Evolutionary conservation across 2,797 vertebrate genomes (phyloP), one percentile per base, ranked within the genome.

Genomic region (Phataginus tricuspis): DNA sequence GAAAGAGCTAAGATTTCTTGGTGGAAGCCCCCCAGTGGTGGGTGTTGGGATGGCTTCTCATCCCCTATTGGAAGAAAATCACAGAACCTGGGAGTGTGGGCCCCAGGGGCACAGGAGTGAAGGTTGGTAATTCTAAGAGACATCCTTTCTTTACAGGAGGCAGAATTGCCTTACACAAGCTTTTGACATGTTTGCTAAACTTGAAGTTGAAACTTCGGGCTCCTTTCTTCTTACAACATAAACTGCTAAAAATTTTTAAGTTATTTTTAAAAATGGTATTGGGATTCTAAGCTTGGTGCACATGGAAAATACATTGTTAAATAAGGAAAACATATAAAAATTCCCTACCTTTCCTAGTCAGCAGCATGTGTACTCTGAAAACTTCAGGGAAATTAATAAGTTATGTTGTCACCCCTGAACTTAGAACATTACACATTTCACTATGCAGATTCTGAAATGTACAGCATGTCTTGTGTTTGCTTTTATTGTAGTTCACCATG

Each of bases 241-340:
- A 45, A 45, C 45, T 45, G 45, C 45, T 45, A 45, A 79, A 49
- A 59, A 31, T 83, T 72, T 49, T 45, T 0, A 39, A 86, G 69
- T 45, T 55, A 72, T 66, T 90, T 77, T 89, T 34, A 19, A 29
- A 74, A 72, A 39, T 39, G 13, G 75, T 61, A 90, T 42, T 64
- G 39, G 23, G 21, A 64, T 57, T 93, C 57, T 78, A 69, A 91
- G 39, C 55, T 85, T 90, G 72, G 53, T 37, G 45, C 34, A 39
- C 37, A 57, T 61, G 29, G 77, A 85, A 96, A 91, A 74, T 27
- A 82, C 4, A 5, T 78, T 78, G 61, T 85, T 91, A 86, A 93
- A 80, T 78, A 83, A 83, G 39, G 79, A 45, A 92, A 91, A 42
- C 7, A 49, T n/a, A 79, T 64, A 51, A 69, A 63, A 88, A 29